A percentile compares a stretch with the other conserved stretches of the same genome.
Conservation (phyloP, 2,113 vertebrate species). For the Nicator chloris region DNA sequence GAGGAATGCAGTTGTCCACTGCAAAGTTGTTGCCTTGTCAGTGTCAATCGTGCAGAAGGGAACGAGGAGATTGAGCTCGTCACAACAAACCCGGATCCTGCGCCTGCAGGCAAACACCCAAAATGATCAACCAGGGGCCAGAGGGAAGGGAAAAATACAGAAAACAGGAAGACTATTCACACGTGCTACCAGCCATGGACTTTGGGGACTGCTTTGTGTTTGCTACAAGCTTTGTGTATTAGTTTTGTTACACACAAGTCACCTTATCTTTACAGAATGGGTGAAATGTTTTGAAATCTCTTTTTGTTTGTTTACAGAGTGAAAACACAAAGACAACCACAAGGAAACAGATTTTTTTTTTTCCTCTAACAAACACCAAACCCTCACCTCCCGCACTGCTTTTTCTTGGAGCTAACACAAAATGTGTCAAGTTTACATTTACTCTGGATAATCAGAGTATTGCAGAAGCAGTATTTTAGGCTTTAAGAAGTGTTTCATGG, state of each 20-base stretch:
- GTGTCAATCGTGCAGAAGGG: constrained; percentile 85
- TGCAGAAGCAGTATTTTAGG: background rate
- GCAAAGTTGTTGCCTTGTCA: constrained; percentile 89
- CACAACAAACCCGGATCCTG: constrained; percentile 88
- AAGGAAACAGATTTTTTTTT: background rate
- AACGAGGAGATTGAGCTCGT: constrained; percentile 89
- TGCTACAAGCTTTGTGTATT: background rate
- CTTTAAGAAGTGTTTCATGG: rapidly evolving
- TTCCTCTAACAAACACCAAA: background rate
- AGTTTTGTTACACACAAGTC: background rate
- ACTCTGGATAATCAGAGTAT: background rate
- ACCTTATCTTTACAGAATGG: background rate
- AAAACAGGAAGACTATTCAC: background rate
- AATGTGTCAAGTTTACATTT: rapidly evolving
- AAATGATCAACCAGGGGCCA: rapidly evolving
- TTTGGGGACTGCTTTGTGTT: background rate
- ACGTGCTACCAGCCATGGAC: background rate
- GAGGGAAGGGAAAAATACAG: background rate
- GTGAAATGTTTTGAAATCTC: background rate
- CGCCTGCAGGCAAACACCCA: constrained; percentile 70
- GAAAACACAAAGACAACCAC: background rate
- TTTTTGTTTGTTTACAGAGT: background rate
- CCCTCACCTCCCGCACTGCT: background rate
- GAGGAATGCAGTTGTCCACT: constrained; percentile 89
- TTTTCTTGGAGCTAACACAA: background rate